Conservation (phyloP, 2,888 invertebrate genomes). For the Lasiommata megera region DNA sequence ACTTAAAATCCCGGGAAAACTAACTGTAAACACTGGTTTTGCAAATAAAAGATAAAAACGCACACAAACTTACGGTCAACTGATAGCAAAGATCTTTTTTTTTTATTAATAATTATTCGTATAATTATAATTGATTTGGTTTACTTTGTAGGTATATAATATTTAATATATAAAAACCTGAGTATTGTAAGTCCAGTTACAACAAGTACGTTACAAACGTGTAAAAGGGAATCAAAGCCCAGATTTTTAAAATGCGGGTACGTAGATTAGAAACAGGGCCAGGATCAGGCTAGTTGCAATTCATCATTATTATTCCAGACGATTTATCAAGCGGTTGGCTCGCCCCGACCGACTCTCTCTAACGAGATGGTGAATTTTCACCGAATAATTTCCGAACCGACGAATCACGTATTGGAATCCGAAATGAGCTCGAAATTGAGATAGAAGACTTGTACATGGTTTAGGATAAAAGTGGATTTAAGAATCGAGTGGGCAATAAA, state of each 20-base stretch:
- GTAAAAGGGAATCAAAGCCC: too few species aligned
- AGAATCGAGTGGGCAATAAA: constrained; percentile 27
- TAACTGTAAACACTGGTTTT: too few species aligned
- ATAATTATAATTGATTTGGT: too few species aligned
- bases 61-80: too few species aligned
- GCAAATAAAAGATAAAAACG: too few species aligned
- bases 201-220: too few species aligned
- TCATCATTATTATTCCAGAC: constrained; percentile 82
- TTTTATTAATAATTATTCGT: too few species aligned
- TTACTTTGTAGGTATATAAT: too few species aligned
- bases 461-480: constrained; percentile 38
- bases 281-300: constrained; percentile 75
- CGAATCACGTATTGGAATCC: constrained; percentile 81
- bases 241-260: constrained; percentile 33
- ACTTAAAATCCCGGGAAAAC: too few species aligned
- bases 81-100: too few species aligned
- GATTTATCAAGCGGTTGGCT: constrained; percentile 81
- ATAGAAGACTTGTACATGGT: constrained; percentile 75
- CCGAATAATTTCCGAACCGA: constrained; percentile 80
- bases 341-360: constrained; percentile 75
- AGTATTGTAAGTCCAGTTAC: too few species aligned
- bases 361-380: constrained; percentile 82
- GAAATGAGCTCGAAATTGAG: constrained; percentile 77
- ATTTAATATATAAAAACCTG: too few species aligned
- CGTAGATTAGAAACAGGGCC: constrained; percentile 70